Evolutionary conservation across 30 jellyfish, hydroid and myxozoan genomes (phyloP), one percentile per base, ranked within the genome.

Genomic region (Aurelia coerulea): DNA sequence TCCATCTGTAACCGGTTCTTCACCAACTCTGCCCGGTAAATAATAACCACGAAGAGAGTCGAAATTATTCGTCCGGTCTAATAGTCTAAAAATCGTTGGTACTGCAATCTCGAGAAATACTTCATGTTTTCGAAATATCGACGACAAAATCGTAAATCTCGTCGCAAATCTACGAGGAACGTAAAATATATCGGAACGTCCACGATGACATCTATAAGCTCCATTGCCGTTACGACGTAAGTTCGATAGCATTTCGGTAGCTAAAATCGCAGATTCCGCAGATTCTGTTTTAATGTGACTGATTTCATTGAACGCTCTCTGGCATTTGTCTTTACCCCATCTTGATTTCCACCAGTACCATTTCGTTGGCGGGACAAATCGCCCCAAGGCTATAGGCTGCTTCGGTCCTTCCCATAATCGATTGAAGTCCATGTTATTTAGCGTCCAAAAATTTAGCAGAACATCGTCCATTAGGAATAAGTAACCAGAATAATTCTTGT

Each of bases 321-420:
- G 92, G 62, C 99, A 95, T 39, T 90, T 86, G 15, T 69, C 68
- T 66, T 74, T 79, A 4, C 99, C 99, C 98, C 98, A 90, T 56
- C 94, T 58, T 39, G 98, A 85, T 7, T 60, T 39, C 99, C 99
- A 95, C 98, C 98, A 95, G 75, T 86, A 95, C 99, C 99, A 95
- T 15, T 29, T 69, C 19, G 76, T 31, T 1, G 96, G 94, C 11
- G 96, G 89, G 14, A 67, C 34, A 52, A 68, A 85, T 29, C 77
- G 67, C 23, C 97, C 97, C 32, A 81, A 74, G 18, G 68, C 58
- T 7, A 95, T 78, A 7, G 99, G 99, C 62, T 67, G 60, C 42
- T 84, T 85, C 19, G 99, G 99, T 1, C 99, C 97, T 70, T 95
- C 99, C 98, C 98, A 95, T 5, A 95, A 71, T 50, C 85, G 83